Evolutionary conservation across 2,113 vertebrate species (phyloP).

Genomic region (Hyaena hyaena): DNA sequence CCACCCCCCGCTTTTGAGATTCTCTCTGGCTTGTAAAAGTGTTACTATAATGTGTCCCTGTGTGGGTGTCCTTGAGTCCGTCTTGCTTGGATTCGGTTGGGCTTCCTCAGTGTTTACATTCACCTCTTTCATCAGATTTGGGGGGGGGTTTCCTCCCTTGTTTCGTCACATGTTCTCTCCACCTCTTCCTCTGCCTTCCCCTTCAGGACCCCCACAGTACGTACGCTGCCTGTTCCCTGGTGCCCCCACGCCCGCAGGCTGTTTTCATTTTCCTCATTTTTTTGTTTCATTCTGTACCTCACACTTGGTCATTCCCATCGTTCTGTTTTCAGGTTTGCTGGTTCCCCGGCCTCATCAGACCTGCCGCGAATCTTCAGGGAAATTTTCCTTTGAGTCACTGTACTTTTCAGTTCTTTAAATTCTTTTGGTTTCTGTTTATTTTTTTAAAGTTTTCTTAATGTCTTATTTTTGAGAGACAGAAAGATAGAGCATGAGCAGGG

Average conservation of each 20-base stretch:
- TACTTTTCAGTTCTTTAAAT: not conserved
- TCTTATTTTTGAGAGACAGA: no score
- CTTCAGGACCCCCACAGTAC: not conserved
- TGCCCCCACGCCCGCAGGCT: no score
- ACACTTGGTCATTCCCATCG: no score
- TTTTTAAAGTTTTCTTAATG: no score
- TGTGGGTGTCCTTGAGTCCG: not conserved
- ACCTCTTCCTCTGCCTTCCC: not conserved
- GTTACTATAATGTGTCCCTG: not conserved
- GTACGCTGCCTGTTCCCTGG: accelerated
- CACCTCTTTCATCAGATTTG: not conserved
- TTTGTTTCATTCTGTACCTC: not conserved
- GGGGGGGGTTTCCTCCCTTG: not conserved
- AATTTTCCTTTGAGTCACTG: no score
- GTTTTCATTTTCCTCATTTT: not conserved
- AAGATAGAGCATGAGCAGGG: no score
- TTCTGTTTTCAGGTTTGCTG: no score
- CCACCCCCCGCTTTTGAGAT: no score
- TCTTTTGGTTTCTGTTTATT: not conserved
- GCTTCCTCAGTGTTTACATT: no score
- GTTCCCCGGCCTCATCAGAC: not conserved
- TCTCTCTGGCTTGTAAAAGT: not conserved
- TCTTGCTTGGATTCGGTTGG: not conserved
- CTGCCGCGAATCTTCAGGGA: not conserved
- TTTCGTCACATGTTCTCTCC: not conserved